Percentiles rank a stretch among this genome's conserved stretches.
Evolutionary conservation across 2,888 invertebrate species (phyloP).

Genomic region (Pachymerium ferrugineum): DNA sequence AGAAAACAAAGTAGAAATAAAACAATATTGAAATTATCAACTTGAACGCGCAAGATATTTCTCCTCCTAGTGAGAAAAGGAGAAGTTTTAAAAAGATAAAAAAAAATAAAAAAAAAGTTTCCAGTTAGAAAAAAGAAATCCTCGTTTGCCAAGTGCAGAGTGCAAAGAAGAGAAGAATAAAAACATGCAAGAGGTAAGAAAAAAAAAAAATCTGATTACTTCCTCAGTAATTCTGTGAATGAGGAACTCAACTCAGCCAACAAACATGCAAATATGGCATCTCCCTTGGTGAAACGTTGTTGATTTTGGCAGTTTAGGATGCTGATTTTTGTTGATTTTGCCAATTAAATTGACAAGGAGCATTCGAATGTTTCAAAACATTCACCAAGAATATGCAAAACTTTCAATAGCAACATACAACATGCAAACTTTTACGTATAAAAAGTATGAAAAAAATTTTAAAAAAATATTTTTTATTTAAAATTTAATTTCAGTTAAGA

Average conservation of each 20-base stretch:
- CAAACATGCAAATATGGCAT: slow-evolving; percentile 25
- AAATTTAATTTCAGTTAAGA: too few relatives aligned
- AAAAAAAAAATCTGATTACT: slow-evolving; percentile 27
- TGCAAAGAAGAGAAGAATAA: neutral
- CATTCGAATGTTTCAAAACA: slow-evolving; percentile 5
- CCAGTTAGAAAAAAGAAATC: slow-evolving; percentile 1
- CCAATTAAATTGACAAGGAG: slow-evolving; percentile 17
- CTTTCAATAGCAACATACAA: neutral
- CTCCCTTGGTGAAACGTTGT: slow-evolving; percentile 19
- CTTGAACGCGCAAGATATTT: slow-evolving; percentile 19
- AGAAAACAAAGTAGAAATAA: neutral
- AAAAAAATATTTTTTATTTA: neutral
- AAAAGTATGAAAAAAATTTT: neutral
- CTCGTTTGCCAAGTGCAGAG: slow-evolving; percentile 16
- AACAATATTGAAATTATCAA: slow-evolving; percentile 18
- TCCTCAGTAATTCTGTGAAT: slow-evolving; percentile 19
- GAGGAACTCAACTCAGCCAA: slow-evolving; percentile 25
- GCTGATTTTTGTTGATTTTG: slow-evolving; percentile 22
- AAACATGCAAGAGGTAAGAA: too few relatives aligned
- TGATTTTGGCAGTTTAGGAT: slow-evolving; percentile 16
- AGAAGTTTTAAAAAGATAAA: slow-evolving; percentile 3
- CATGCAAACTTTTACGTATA: neutral
- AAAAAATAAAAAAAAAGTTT: neutral
- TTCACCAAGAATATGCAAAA: slow-evolving; percentile 17
- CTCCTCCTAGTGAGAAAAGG: neutral